Evolutionary conservation across 1,140 invertebrate genomes (phyloP).

Genomic region (Saxidomus purpurata): DNA sequence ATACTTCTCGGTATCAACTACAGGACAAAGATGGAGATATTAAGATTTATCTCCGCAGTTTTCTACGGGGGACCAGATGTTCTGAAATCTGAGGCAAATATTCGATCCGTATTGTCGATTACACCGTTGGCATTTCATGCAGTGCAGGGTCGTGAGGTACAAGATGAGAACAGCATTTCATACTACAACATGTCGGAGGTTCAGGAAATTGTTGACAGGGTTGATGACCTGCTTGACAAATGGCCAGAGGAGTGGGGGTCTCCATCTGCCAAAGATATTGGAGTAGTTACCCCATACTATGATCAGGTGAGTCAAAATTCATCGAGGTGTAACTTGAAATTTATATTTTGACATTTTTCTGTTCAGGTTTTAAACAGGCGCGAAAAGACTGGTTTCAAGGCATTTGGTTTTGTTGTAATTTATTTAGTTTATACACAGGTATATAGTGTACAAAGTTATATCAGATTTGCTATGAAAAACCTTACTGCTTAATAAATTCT

Average conservation of each 20-base stretch:
- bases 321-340: no score
- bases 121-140: slow-evolving; percentile 93
- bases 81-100: slow-evolving; percentile 75
- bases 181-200: slow-evolving; percentile 94
- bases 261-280: slow-evolving; percentile 91
- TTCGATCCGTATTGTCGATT: slow-evolving; percentile 77
- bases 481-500: no score
- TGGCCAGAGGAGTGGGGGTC: slow-evolving; percentile 93
- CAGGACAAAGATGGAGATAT: slow-evolving; percentile 93
- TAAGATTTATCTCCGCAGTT: slow-evolving; percentile 92
- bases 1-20: slow-evolving; percentile 91
- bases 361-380: no score
- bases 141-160: slow-evolving; percentile 91
- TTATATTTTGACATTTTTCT: no score
- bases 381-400: no score
- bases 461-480: no score
- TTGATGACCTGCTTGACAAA: slow-evolving; percentile 89
- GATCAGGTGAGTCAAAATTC: slow-evolving; percentile 90
- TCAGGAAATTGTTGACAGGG: slow-evolving; percentile 91
- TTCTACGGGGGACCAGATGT: slow-evolving; percentile 91
- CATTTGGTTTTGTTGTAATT: no score
- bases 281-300: slow-evolving; percentile 94
- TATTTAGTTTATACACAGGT: no score
- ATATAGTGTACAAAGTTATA: no score
- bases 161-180: slow-evolving; percentile 92